Percentiles rank a stretch among this genome's conserved stretches.
Evolutionary conservation across 2,888 invertebrate species (phyloP).

Genomic region (Cylindroiulus punctatus): DNA sequence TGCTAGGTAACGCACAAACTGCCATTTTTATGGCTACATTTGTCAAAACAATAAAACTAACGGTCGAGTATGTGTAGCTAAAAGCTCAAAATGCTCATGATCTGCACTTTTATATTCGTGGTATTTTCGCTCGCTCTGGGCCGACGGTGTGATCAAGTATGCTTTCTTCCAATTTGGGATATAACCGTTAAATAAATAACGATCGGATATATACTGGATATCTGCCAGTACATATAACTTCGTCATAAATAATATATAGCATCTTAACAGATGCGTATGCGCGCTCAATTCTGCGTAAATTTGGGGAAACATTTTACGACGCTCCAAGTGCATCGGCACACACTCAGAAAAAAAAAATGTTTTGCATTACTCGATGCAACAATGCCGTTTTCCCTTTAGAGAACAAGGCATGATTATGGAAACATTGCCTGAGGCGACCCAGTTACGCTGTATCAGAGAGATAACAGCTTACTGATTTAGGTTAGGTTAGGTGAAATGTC

Average conservation of each 20-base stretch:
- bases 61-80: background rate
- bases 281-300: background rate
- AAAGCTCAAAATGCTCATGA: background rate
- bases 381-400: too few relatives aligned
- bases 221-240: background rate
- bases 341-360: too few relatives aligned
- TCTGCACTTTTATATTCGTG: background rate
- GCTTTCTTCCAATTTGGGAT: constrained; percentile 18
- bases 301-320: constrained; percentile 18
- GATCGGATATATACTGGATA: background rate
- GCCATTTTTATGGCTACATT: constrained; percentile 8
- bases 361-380: too few relatives aligned
- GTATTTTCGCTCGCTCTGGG: background rate
- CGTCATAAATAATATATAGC: background rate
- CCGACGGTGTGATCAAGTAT: constrained; percentile 5
- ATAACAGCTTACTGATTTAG: too few relatives aligned
- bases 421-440: too few relatives aligned
- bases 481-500: too few relatives aligned
- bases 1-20: constrained; percentile 4
- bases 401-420: too few relatives aligned
- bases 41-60: constrained; percentile 18
- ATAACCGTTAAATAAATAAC: constrained; percentile 16
- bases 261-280: too few relatives aligned
- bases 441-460: too few relatives aligned
- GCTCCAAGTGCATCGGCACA: background rate